A percentile compares a stretch with the other conserved stretches of the same genome.
Conservation (phyloP, 2,888 invertebrate species). For the Anoplius nigerrimus region DNA sequence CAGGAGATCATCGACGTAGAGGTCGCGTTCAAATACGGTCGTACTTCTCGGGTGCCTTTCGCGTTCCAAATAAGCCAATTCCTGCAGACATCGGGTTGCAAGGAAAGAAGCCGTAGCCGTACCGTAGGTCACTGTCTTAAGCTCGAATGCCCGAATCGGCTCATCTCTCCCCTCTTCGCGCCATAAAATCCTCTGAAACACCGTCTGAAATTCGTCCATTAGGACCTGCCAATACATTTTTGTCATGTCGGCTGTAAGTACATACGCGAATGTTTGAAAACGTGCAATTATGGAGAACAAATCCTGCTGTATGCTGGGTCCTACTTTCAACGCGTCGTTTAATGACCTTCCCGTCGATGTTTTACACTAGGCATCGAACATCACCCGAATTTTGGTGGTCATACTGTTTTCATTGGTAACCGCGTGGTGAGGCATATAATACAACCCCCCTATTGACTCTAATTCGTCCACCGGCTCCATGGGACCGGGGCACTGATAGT, state of each 20-base stretch:
- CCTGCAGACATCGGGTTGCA: no score
- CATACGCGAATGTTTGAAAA: constrained; percentile 9
- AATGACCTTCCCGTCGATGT: no score
- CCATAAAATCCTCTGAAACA: not conserved
- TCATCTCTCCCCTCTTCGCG: not conserved
- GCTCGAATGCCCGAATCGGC: no score
- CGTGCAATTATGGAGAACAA: no score
- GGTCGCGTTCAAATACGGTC: not conserved
- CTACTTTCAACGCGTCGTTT: no score
- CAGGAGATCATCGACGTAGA: constrained; percentile 38
- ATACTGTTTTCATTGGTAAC: constrained; percentile 11
- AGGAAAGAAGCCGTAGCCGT: no score
- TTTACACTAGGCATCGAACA: constrained; percentile 18
- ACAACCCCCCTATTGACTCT: not conserved
- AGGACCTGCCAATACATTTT: constrained; percentile 18
- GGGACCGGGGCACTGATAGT: constrained; percentile 19
- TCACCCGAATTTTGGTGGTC: constrained; percentile 15
- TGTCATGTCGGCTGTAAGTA: constrained; percentile 13
- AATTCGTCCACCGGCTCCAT: constrained; percentile 5
- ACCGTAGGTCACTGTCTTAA: no score
- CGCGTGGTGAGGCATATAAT: constrained; percentile 22
- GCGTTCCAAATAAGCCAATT: no score
- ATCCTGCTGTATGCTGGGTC: no score
- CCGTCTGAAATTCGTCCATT: not conserved
- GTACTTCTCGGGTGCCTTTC: no score